Conservation (phyloP, 2,797 vertebrate genomes). For the Setipinna tenuifilis region DNA sequence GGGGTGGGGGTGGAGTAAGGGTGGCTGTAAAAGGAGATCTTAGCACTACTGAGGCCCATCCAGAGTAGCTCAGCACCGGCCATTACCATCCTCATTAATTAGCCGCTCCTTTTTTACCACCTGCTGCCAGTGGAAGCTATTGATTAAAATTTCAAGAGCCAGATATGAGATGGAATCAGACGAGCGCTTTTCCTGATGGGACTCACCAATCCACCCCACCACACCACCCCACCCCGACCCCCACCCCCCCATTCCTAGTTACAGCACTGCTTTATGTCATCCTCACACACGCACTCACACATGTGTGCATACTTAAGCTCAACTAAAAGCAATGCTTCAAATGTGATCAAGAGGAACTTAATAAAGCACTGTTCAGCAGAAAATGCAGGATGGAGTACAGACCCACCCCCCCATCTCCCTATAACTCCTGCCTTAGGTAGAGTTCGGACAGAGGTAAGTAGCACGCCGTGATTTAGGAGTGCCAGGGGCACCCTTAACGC, state of each 20-base stretch:
- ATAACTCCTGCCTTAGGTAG: slow-evolving; percentile 9
- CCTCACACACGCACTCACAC: not conserved
- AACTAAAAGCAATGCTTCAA: slow-evolving; percentile 9
- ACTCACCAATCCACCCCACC: too few species aligned
- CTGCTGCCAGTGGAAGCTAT: slow-evolving; percentile 40
- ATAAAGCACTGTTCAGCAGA: slow-evolving; percentile 41
- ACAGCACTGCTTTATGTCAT: not conserved
- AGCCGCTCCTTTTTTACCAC: slow-evolving; percentile 49
- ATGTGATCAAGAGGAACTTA: slow-evolving; percentile 35
- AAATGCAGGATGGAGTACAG: slow-evolving; percentile 31
- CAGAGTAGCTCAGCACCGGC: not conserved
- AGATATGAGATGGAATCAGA: slow-evolving; percentile 49
- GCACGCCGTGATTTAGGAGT: not conserved
- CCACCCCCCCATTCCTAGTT: not conserved
- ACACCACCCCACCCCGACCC: too few species aligned
- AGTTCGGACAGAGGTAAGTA: slow-evolving; percentile 10
- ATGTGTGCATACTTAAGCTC: not conserved
- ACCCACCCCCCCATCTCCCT: not conserved
- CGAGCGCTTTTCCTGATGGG: slow-evolving; percentile 15
- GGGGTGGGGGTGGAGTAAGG: not conserved
- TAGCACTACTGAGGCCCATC: not conserved
- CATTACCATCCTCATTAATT: slow-evolving; percentile 57
- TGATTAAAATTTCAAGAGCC: slow-evolving; percentile 52
- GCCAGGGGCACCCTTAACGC: slow-evolving; percentile 10
- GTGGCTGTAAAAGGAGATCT: not conserved